Conservation (phyloP, 2,113 vertebrate genomes). For the Aldabrachelys gigantea region DNA sequence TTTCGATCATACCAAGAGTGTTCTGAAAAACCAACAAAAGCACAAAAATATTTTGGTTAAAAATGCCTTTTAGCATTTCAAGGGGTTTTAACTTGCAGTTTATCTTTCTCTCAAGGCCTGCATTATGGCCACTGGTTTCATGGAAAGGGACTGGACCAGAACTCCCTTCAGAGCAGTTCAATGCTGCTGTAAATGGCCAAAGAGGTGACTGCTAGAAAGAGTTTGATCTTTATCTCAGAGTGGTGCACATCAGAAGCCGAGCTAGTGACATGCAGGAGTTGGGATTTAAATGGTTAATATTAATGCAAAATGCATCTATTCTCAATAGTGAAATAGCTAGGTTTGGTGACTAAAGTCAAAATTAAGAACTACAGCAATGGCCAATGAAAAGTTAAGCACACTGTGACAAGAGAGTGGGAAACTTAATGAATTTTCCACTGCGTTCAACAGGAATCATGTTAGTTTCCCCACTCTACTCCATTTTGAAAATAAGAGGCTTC, state of each 20-base stretch:
- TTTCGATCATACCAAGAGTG: constrained; percentile 66
- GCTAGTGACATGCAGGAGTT: background rate
- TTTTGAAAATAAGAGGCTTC: constrained; percentile 57
- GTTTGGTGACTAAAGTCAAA: constrained; percentile 42
- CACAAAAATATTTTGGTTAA: constrained; percentile 20
- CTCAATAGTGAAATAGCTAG: constrained; percentile 28
- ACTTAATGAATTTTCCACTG: constrained; percentile 23
- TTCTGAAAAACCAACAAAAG: constrained; percentile 58
- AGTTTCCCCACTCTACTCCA: constrained; percentile 18
- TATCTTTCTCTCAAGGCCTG: background rate
- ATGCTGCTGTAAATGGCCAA: background rate
- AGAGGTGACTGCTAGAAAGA: background rate
- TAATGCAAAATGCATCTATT: background rate
- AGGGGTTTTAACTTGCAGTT: background rate
- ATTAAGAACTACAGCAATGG: background rate
- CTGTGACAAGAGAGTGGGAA: constrained; percentile 11
- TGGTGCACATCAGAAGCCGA: constrained; percentile 31
- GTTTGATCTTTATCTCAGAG: constrained; percentile 15
- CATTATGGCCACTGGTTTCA: background rate
- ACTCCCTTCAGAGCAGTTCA: background rate
- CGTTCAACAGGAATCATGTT: background rate
- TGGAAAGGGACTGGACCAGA: background rate
- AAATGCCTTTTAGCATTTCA: background rate
- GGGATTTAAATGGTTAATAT: background rate
- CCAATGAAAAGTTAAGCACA: background rate